Evolutionary conservation across 2,113 vertebrate species (phyloP).

Genomic region (Stomatorhinus ivindoensis): DNA sequence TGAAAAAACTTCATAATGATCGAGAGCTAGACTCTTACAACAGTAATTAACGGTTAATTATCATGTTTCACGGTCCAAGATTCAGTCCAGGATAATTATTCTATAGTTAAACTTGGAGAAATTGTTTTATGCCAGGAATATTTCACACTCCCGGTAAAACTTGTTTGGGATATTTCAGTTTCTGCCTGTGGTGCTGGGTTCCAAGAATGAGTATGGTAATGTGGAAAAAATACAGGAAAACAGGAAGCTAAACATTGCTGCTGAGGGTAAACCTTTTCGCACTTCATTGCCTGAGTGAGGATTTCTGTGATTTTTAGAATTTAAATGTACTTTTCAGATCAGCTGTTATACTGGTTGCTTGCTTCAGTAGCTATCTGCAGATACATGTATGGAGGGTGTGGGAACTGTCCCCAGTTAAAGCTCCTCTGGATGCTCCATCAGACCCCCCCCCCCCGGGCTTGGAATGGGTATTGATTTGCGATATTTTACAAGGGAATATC

Average conservation of each 20-base stretch:
- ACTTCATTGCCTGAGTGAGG: background rate
- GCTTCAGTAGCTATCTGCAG: background rate
- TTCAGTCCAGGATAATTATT: background rate
- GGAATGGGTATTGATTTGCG: constrained; percentile 4
- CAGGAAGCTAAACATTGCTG: background rate
- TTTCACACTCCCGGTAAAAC: background rate
- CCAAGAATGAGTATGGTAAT: background rate
- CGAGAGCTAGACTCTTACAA: background rate
- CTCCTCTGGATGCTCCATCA: background rate
- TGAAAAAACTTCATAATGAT: background rate
- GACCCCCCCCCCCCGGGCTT: background rate
- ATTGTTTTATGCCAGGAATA: background rate
- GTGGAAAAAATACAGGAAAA: background rate
- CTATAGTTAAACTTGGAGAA: background rate
- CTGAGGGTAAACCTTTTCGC: background rate
- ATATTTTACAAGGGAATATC: background rate
- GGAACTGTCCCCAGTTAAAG: background rate
- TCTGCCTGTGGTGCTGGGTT: background rate
- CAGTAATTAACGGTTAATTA: background rate
- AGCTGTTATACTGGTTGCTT: background rate
- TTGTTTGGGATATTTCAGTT: background rate
- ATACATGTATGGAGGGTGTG: background rate
- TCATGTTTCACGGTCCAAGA: background rate
- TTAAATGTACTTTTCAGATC: background rate
- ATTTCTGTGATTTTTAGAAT: background rate